Evolutionary conservation across 2,113 vertebrate species (phyloP), one percentile per base, ranked within the genome.

Genomic region (Astur gentilis): DNA sequence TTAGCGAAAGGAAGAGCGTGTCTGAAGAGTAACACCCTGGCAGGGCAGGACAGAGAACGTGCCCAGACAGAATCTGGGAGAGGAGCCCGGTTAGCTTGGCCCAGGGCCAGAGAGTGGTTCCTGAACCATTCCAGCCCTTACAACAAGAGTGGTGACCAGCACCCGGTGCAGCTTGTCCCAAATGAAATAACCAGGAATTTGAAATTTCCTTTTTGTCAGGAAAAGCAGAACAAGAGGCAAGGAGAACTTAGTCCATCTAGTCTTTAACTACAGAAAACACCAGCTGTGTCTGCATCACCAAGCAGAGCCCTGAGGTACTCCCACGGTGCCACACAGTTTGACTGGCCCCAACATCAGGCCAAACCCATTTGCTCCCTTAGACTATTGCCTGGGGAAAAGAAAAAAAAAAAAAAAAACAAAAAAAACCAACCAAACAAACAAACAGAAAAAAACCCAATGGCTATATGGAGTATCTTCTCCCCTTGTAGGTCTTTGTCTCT

Each of bases 341-440:
- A 31, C 64, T 86, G 45, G 22, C 6, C 25, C 9, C 60, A 42
- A 14, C 4, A 5, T 16, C 55, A 69, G 79, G 15, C 25, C 6
- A 78, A 82, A 79, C 5, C 8, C 14, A 14, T 60, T 65, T 1
- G 0, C 9, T 42, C 13, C 10, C 15, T 64, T 42, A 79, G 25
- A 20, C 60, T 17, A 45, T 16, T 67, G 25, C 8, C 27, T 14
- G 38, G 21, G 0, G 5, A 6, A 16, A 18, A 21, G 10, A 64
- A 11, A 10, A 3, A 8, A 7, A 19, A 3, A 19, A 3, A 2
- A 21, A 23, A 13, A 9, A 2, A 3, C 23, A 13, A 18, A 17
- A 11, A 44, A 11, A 25, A 5, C 14, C 36, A 36, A 36, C 13
- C 6, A 42, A 42, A 42, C 42, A 50, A 26, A 50, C 26, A 52